These are phyloP conservation scores for Cephus rjabovi DNA, from an alignment of 2,888 invertebrate species.

Conservation along the genomic window DNA sequence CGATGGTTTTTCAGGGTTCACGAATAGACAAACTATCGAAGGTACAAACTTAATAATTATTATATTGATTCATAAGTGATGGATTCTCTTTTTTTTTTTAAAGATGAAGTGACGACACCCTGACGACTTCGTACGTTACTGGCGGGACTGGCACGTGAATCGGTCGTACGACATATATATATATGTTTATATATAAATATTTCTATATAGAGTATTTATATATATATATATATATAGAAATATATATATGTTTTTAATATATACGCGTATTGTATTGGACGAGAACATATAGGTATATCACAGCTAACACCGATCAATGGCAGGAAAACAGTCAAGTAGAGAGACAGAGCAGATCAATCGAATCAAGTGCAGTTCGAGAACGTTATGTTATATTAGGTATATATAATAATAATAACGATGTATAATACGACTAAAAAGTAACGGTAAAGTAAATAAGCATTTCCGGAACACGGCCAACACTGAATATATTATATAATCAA, in stretches of 20 bases:
- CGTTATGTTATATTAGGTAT: conserved; percentile 24
- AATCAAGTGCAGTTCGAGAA: conserved; percentile 56
- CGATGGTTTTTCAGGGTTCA: neutral
- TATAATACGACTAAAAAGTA: conserved; percentile 41
- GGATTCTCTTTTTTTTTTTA: neutral
- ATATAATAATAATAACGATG: conserved; percentile 27
- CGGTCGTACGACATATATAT: neutral
- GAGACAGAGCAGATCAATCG: conserved; percentile 58
- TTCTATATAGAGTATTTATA: neutral
- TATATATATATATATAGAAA: neutral
- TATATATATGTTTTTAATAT: neutral
- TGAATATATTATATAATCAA: conserved; percentile 53
- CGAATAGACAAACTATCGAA: neutral
- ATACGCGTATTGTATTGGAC: neutral
- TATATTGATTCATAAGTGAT: neutral
- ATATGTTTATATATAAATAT: neutral
- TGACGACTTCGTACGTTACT: neutral
- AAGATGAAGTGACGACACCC: neutral
- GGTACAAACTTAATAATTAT: neutral
- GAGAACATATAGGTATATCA: conserved; percentile 36
- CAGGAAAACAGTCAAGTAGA: conserved; percentile 55
- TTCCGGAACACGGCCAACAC: conserved; percentile 64
- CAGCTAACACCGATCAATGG: conserved; percentile 61
- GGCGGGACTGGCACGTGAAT: conserved; percentile 2
- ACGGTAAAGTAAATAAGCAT: conserved; percentile 53